These are phyloP conservation scores for Gallinago undulata DNA, from an alignment of 2,113 vertebrate species.

Conservation along the genomic window DNA sequence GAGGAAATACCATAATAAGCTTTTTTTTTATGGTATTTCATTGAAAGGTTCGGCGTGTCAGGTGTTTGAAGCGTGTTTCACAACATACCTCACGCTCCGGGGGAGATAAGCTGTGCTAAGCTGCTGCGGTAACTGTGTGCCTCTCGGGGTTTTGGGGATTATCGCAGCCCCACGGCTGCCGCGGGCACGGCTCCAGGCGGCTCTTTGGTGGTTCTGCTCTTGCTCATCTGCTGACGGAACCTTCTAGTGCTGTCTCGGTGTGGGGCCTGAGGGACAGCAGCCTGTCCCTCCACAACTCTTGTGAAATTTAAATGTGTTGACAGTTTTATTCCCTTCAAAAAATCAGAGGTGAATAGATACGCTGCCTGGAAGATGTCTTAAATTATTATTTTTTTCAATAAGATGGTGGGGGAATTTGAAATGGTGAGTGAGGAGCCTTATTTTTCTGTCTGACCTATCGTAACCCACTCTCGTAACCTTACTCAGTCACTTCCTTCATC, in stretches of 20 bases:
- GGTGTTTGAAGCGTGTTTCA: not conserved
- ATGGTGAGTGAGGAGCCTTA: not conserved
- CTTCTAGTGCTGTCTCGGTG: not conserved
- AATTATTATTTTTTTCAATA: too few species aligned
- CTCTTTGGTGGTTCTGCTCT: not conserved
- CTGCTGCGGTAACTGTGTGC: not conserved
- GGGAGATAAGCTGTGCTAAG: not conserved
- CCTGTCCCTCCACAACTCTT: not conserved
- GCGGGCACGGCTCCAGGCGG: accelerated
- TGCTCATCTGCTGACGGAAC: not conserved
- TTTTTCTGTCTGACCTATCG: not conserved
- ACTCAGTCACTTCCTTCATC: not conserved
- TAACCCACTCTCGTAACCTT: not conserved
- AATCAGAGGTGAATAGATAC: not conserved
- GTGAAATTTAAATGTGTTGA: not conserved
- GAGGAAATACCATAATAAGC: not conserved
- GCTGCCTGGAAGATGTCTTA: not conserved
- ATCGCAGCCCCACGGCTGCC: accelerated
- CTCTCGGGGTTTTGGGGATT: not conserved
- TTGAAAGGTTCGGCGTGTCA: not conserved
- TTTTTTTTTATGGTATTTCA: not conserved
- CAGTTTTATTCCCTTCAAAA: not conserved
- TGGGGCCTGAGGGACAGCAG: not conserved
- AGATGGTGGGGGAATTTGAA: not conserved
- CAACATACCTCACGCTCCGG: not conserved